phyloP scores from a whole-genome alignment of 2,797 vertebrate species.

The Falco biarmicus region DNA sequence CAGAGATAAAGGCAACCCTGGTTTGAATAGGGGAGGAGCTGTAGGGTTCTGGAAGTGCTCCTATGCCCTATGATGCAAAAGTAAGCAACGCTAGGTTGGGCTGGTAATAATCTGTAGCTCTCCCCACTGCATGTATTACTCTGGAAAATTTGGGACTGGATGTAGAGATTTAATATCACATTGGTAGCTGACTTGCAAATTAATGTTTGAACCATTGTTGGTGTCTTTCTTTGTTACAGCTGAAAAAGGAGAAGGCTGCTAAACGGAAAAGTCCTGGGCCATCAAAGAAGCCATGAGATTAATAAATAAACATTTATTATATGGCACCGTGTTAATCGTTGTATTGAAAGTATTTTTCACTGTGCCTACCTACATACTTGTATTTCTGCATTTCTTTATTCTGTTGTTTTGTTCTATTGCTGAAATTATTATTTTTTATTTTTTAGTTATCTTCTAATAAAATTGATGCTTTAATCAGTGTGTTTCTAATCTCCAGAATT shows the following conservation, averaged over 20 bases:
- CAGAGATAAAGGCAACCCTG: background rate
- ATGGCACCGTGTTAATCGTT: background rate
- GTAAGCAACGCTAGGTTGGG: background rate
- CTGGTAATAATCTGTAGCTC: background rate
- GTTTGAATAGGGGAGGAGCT: background rate
- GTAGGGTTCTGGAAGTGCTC: background rate
- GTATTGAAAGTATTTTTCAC: background rate
- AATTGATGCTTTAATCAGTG: background rate
- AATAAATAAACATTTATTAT: conserved; percentile 15
- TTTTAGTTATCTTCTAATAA: background rate
- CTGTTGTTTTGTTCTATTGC: background rate
- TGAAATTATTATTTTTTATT: background rate
- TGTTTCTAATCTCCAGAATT: background rate
- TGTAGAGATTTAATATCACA: background rate
- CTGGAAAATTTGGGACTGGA: background rate
- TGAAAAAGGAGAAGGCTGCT: conserved; percentile 75
- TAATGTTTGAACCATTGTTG: background rate
- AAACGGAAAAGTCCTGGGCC: conserved; percentile 44
- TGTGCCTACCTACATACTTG: background rate
- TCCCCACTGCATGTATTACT: background rate
- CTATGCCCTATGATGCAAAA: background rate
- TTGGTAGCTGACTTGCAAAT: background rate
- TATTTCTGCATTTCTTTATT: background rate
- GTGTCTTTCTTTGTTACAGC: conserved; percentile 66
- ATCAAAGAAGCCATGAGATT: conserved; percentile 46